A percentile compares a stretch with the other conserved stretches of the same genome.
Evolutionary conservation across 2,797 vertebrate species (phyloP).

Genomic region (Aeoliscus strigatus): DNA sequence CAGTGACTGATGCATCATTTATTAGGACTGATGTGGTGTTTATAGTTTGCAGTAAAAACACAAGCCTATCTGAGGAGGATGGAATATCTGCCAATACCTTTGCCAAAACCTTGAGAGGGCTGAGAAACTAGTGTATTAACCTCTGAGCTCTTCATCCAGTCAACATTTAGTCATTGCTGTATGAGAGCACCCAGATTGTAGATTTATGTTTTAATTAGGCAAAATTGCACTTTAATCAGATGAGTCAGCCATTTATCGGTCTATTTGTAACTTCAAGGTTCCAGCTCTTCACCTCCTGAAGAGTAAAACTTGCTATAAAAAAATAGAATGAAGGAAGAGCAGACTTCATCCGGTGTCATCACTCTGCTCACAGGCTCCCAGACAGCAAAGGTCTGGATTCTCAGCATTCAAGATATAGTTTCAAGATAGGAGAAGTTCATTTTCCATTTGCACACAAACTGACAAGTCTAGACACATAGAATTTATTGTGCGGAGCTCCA

Average conservation of each 20-base stretch:
- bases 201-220: constrained; percentile 31
- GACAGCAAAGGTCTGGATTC: constrained; percentile 21
- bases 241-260: constrained; percentile 20
- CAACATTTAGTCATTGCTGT: constrained; percentile 12
- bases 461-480: too few species aligned
- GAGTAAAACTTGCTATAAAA: constrained; percentile 19
- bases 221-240: constrained; percentile 38
- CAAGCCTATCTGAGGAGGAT: constrained; percentile 7
- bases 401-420: too few species aligned
- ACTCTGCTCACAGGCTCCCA: constrained; percentile 17
- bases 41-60: constrained; percentile 31
- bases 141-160: constrained; percentile 26
- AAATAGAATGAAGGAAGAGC: constrained; percentile 11
- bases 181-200: constrained; percentile 19
- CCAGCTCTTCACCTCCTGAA: constrained; percentile 8
- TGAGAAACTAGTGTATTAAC: constrained; percentile 41
- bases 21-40: constrained; percentile 29
- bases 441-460: too few species aligned
- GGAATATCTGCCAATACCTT: constrained; percentile 17
- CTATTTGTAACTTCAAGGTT: constrained; percentile 25
- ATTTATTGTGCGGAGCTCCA: too few species aligned
- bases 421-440: too few species aligned
- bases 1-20: constrained; percentile 26
- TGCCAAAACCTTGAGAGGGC: constrained; percentile 27
- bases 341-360: constrained; percentile 21